Evolutionary conservation across 2,113 vertebrate species (phyloP), one percentile per base, ranked within the genome.

Genomic region (Probosciger aterrimus): DNA sequence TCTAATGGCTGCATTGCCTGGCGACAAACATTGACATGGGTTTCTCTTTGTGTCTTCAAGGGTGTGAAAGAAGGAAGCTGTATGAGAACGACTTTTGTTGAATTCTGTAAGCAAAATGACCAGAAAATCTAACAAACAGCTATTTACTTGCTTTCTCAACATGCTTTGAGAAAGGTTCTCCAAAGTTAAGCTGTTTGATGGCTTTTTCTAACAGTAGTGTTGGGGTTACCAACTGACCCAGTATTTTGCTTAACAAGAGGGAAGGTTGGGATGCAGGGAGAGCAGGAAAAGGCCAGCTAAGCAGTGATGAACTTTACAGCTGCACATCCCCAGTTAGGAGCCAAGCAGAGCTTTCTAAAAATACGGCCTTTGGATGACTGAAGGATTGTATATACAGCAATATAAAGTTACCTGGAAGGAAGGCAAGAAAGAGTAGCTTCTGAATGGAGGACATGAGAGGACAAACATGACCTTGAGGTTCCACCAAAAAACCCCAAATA

Each of bases 301-400:
- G 60, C 39, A 59, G 47, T 2, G 44, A 15, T 83, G 82, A 94
- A 90, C 75, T 93, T 93, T 8, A 27, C 0, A 30, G 55, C 17
- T 75, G n/a, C 62, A 55, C 2, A 1, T 46, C 63, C 71, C 46
- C 15, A 82, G 65, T 82, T 41, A 89, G 79, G 47, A 91, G 87
- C 87, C 84, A 93, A 82, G 81, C 43, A 63, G 83, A 84, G 57
- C 83, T 60, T 93, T 88, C 91, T 93, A 88, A 97, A 97, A 92
- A 95, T 95, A 93, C 35, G 86, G 44, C 46, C 90, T 88, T 75
- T 71, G 82, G 88, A 75, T 86, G 57, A 69, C 90, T 62, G 44
- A 63, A 49, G 80, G 74, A 79, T 50, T 75, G 73, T 64, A 47
- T 80, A 57, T 75, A 35, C 69, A 81, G 46, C 53, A 57, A 78